Evolutionary conservation across 2,888 invertebrate genomes (phyloP).

Genomic region (Napeogenes inachia): DNA sequence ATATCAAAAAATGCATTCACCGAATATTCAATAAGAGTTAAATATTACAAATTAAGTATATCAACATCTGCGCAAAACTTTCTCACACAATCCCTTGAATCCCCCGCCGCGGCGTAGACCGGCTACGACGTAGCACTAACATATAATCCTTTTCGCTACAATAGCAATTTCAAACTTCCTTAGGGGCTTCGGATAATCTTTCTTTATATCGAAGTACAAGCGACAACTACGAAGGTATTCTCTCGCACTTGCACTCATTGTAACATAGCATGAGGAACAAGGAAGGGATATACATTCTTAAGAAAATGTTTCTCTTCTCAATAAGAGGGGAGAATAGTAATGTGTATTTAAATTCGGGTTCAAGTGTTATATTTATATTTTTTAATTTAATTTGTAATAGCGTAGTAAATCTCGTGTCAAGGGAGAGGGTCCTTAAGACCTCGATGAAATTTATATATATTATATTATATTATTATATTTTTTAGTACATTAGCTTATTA

Average conservation of each 20-base stretch:
- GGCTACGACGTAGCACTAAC: slow-evolving; percentile 75
- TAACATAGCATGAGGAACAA: slow-evolving; percentile 35
- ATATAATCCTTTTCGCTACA: slow-evolving; percentile 79
- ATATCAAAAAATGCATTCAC: background rate
- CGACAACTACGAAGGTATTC: slow-evolving; percentile 50
- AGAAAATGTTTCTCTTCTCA: slow-evolving; percentile 69
- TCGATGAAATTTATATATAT: slow-evolving; percentile 25
- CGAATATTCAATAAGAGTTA: slow-evolving; percentile 22
- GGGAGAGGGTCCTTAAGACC: slow-evolving; percentile 50
- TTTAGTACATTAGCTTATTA: background rate
- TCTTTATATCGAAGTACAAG: slow-evolving; percentile 75
- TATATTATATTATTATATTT: too few species aligned
- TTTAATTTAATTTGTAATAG: slow-evolving; percentile 76
- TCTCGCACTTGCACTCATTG: slow-evolving; percentile 43
- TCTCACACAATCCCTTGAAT: slow-evolving; percentile 51
- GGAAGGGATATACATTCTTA: slow-evolving; percentile 47
- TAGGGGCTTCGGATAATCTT: slow-evolving; percentile 79
- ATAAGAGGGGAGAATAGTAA: slow-evolving; percentile 73
- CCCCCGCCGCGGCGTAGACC: slow-evolving; percentile 54
- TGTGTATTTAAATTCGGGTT: slow-evolving; percentile 76
- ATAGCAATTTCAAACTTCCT: slow-evolving; percentile 80
- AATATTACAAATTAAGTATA: slow-evolving; percentile 34
- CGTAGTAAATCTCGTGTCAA: slow-evolving; percentile 48
- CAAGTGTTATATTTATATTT: slow-evolving; percentile 75
- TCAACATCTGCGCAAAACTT: slow-evolving; percentile 38